These are phyloP conservation scores for Cerceris ruficornis DNA, from an alignment of 2,888 invertebrate species.

Conservation along the genomic window DNA sequence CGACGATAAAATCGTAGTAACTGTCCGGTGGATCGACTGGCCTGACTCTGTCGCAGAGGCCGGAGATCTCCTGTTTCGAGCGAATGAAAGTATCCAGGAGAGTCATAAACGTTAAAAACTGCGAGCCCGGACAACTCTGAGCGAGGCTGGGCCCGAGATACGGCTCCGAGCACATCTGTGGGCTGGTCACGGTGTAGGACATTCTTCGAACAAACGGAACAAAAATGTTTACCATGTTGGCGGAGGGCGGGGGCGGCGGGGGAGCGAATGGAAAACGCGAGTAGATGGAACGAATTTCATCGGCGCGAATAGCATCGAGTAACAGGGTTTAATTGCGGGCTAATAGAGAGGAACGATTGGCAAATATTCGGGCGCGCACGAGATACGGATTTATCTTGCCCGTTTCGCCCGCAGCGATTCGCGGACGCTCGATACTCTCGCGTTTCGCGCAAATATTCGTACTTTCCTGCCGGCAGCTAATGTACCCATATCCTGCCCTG, in stretches of 20 bases:
- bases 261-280: background rate
- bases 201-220: constrained; percentile 63
- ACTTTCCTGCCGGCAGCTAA: constrained; percentile 15
- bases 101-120: constrained; percentile 86
- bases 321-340: background rate
- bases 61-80: constrained; percentile 72
- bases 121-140: constrained; percentile 84
- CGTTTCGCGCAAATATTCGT: constrained; percentile 22
- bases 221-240: background rate
- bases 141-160: constrained; percentile 85
- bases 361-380: background rate
- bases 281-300: background rate
- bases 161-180: constrained; percentile 82
- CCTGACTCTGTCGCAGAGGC: constrained; percentile 84
- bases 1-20: constrained; percentile 86
- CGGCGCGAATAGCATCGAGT: background rate
- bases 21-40: constrained; percentile 82
- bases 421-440: constrained; percentile 30
- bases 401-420: background rate
- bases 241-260: background rate
- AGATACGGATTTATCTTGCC: background rate
- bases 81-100: constrained; percentile 85
- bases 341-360: background rate
- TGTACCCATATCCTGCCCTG: constrained; percentile 30
- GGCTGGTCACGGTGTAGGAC: constrained; percentile 70